Conservation (phyloP, 2,113 vertebrate genomes). For the Melanostigma gelatinosum region DNA sequence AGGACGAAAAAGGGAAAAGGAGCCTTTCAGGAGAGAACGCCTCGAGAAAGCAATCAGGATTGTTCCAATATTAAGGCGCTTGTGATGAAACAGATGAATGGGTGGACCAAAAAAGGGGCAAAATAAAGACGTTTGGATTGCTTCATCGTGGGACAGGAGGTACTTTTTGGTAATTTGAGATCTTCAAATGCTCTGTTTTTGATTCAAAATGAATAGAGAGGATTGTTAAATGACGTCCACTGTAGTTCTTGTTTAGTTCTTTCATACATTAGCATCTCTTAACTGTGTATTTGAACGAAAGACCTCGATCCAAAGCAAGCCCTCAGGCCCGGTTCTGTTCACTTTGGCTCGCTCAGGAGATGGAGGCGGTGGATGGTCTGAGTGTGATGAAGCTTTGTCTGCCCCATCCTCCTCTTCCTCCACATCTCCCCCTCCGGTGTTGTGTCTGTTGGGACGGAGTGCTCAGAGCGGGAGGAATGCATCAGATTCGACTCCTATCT, state of each 20-base stretch:
- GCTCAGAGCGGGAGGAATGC: constrained; percentile 14
- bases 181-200: constrained; percentile 29
- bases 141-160: constrained; percentile 20
- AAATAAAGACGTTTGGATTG: constrained; percentile 35
- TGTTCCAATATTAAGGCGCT: constrained; percentile 67
- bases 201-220: constrained; percentile 26
- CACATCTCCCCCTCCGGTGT: constrained; percentile 3
- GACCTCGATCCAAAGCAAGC: constrained; percentile 1
- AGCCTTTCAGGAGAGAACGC: constrained; percentile 66
- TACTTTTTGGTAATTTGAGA: constrained; percentile 21
- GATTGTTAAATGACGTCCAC: background rate
- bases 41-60: constrained; percentile 59
- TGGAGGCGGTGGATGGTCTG: constrained; percentile 32
- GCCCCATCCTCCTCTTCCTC: constrained; percentile 16
- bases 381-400: constrained; percentile 7
- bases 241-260: constrained; percentile 23
- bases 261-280: constrained; percentile 8
- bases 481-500: constrained; percentile 38
- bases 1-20: constrained; percentile 56
- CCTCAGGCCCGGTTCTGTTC: constrained; percentile 28
- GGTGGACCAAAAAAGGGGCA: constrained; percentile 27
- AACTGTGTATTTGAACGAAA: constrained; percentile 17
- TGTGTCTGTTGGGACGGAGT: constrained; percentile 5
- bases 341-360: constrained; percentile 23
- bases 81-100: constrained; percentile 64